Conservation (phyloP, 2,888 invertebrate genomes). For the Latrodectus hesperus region DNA sequence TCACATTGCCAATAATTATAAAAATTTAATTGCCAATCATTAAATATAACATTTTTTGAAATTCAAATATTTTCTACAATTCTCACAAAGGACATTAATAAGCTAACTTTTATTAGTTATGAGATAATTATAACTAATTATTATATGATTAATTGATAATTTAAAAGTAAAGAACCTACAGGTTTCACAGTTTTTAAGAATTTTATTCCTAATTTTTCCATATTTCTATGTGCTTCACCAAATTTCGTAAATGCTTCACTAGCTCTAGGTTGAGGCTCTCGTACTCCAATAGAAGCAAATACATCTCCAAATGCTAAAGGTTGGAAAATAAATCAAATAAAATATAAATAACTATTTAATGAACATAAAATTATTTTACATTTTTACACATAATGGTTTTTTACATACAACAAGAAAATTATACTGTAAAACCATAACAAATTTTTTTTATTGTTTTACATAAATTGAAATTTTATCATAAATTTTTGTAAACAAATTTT, state of each 20-base stretch:
- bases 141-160: neutral
- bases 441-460: too few species aligned
- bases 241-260: conserved; percentile 96
- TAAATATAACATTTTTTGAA: neutral
- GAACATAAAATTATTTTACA: neutral
- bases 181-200: conserved; percentile 94
- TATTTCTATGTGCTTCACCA: conserved; percentile 92
- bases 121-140: too few species aligned
- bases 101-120: neutral
- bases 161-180: conserved; percentile 77
- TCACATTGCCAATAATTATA: too few species aligned
- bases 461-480: too few species aligned
- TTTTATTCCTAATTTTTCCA: conserved; percentile 91
- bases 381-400: neutral
- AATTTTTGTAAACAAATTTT: too few species aligned
- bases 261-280: conserved; percentile 95
- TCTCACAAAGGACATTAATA: neutral
- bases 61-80: neutral
- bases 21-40: neutral
- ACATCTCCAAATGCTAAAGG: conserved; percentile 90
- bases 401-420: neutral
- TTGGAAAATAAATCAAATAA: conserved; percentile 39
- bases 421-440: neutral
- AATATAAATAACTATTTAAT: neutral
- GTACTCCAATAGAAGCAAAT: conserved; percentile 93